A percentile compares a stretch with the other conserved stretches of the same genome.
Conservation (phyloP, 1,140 invertebrate species). For the Probaryconus sp. region DNA sequence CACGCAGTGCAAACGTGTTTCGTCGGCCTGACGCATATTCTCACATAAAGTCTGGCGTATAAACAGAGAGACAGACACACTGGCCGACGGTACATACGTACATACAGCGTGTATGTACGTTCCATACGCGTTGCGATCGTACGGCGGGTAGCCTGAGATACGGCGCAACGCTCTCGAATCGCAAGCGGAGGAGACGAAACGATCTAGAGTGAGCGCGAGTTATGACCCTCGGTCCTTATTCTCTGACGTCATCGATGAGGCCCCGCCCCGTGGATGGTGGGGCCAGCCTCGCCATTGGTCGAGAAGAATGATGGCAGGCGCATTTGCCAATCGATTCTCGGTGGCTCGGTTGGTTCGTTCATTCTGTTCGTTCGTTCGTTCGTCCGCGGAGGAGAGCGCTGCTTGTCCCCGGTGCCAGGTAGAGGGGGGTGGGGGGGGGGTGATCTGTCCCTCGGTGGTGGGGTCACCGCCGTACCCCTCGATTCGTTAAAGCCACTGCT, state of each 20-base stretch:
- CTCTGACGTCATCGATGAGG: conserved; percentile 66
- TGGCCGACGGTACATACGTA: neutral
- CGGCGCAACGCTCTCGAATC: conserved; percentile 31
- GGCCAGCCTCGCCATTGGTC: conserved; percentile 66
- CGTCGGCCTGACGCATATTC: conserved; percentile 18
- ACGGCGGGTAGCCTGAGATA: conserved; percentile 43
- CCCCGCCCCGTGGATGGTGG: conserved; percentile 53
- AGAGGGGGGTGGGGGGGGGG: conserved; percentile 17
- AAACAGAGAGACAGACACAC: conserved; percentile 1
- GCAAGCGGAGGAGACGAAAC: conserved; percentile 68
- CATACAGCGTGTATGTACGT: too few relatives aligned
- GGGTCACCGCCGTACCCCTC: conserved; percentile 19
- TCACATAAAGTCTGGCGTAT: conserved; percentile 15
- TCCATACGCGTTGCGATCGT: neutral
- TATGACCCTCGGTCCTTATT: too few relatives aligned
- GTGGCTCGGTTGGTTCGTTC: conserved; percentile 59
- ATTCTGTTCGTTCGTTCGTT: conserved; percentile 31
- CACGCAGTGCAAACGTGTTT: conserved; percentile 30
- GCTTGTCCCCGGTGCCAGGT: neutral
- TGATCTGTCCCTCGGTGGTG: conserved; percentile 9
- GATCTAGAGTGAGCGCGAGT: too few relatives aligned
- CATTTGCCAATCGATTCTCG: conserved; percentile 74
- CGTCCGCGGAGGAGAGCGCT: too few relatives aligned
- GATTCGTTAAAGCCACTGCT: conserved; percentile 52
- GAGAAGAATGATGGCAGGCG: conserved; percentile 75